Evolutionary conservation across 2,797 vertebrate genomes (phyloP).

Genomic region (Schizopygopsis pylzovi): DNA sequence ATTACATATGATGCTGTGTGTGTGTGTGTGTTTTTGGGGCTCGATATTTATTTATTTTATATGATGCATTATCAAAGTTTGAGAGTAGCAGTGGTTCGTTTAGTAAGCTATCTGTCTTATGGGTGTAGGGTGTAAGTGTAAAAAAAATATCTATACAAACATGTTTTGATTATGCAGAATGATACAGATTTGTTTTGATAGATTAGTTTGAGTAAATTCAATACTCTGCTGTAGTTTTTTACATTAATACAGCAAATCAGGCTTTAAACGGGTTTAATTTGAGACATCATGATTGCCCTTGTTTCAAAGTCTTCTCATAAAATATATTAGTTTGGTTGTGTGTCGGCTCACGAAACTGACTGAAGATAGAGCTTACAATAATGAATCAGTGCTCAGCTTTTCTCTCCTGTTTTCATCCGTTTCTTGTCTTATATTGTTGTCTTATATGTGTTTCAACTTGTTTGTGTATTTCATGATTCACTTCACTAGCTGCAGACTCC

Average conservation of each 20-base stretch:
- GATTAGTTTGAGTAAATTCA: background rate
- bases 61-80: background rate
- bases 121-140: background rate
- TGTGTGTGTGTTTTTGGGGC: background rate
- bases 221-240: background rate
- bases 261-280: background rate
- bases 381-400: background rate
- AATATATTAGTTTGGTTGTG: background rate
- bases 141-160: no score
- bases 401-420: background rate
- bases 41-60: background rate
- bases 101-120: background rate
- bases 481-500: background rate
- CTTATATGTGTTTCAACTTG: background rate
- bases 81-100: background rate
- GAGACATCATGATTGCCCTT: background rate
- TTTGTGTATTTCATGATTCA: constrained; percentile 11
- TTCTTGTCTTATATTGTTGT: background rate
- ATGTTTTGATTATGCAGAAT: background rate
- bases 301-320: background rate
- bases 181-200: background rate
- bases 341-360: background rate
- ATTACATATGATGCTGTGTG: background rate
- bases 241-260: background rate
- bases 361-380: background rate